phyloP scores from a whole-genome alignment of 2,113 vertebrate species.

The Hippocampus guttulatus region DNA sequence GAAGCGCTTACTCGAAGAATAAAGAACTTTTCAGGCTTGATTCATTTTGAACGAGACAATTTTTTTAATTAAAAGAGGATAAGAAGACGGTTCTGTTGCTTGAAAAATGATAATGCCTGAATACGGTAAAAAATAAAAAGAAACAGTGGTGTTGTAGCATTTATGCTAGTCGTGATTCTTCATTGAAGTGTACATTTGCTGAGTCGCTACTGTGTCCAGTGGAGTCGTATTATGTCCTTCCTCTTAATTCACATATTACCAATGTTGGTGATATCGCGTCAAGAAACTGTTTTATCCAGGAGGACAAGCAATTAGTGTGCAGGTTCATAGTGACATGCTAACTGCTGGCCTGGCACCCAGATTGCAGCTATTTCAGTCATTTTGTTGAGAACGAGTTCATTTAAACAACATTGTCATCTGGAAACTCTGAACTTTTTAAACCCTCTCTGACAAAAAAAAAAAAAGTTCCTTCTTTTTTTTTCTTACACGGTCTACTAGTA shows the following conservation, averaged over 20 bases:
- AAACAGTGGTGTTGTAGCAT: background rate
- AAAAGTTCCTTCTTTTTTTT: conserved; percentile 12
- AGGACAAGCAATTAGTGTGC: background rate
- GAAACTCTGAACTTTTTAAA: background rate
- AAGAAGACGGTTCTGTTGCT: too few species aligned
- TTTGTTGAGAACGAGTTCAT: background rate
- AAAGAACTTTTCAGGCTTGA: background rate
- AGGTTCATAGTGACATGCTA: background rate
- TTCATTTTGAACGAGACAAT: background rate
- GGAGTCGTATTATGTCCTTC: background rate
- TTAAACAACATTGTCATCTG: background rate
- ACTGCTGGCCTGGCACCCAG: background rate
- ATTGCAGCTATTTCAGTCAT: background rate
- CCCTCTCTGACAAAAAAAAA: conserved; percentile 25
- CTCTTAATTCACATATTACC: background rate
- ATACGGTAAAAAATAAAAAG: background rate
- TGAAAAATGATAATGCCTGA: too few species aligned
- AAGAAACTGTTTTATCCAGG: background rate
- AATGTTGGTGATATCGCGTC: too few species aligned
- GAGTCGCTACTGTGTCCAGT: too few species aligned
- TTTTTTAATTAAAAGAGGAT: background rate
- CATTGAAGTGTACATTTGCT: background rate
- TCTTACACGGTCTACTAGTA: conserved; percentile 53
- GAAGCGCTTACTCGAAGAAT: too few species aligned
- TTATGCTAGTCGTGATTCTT: background rate